These are phyloP conservation scores for Dioctria rufipes DNA, from an alignment of 2,888 invertebrate species.

Conservation along the genomic window DNA sequence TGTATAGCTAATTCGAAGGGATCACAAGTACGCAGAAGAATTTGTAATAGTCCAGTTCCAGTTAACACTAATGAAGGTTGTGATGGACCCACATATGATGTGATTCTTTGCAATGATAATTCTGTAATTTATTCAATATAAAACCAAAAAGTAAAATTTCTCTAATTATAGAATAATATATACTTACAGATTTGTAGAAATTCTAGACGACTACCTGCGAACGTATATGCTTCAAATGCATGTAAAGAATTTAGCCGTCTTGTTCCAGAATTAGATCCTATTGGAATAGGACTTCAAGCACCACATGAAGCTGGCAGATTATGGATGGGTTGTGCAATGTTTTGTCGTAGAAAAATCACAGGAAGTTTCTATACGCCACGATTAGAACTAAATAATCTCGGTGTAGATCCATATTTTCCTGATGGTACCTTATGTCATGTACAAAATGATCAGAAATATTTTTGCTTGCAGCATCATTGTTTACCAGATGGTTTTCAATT, in stretches of 20 bases:
- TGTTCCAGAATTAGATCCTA: conserved; percentile 76
- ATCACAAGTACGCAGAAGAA: conserved; percentile 74
- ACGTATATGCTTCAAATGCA: conserved; percentile 76
- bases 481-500: conserved; percentile 80
- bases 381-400: conserved; percentile 82
- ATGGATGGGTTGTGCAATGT: conserved; percentile 87
- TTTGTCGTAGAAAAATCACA: conserved; percentile 78
- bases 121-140: conserved; percentile 2
- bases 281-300: conserved; percentile 81
- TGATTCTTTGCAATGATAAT: conserved; percentile 78
- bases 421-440: conserved; percentile 87
- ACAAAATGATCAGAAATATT: conserved; percentile 78
- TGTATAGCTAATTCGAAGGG: conserved; percentile 79
- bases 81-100: conserved; percentile 77
- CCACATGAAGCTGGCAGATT: conserved; percentile 81
- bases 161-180: conserved; percentile 63
- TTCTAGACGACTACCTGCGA: conserved; percentile 72
- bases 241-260: conserved; percentile 77
- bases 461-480: conserved; percentile 83
- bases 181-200: conserved; percentile 50
- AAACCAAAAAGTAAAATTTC: not conserved
- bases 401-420: conserved; percentile 82
- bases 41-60: conserved; percentile 73
- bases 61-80: conserved; percentile 75
- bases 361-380: conserved; percentile 83